Evolutionary conservation across 2,797 vertebrate species (phyloP), one percentile per base, ranked within the genome.

Genomic region (Cygnus olor): DNA sequence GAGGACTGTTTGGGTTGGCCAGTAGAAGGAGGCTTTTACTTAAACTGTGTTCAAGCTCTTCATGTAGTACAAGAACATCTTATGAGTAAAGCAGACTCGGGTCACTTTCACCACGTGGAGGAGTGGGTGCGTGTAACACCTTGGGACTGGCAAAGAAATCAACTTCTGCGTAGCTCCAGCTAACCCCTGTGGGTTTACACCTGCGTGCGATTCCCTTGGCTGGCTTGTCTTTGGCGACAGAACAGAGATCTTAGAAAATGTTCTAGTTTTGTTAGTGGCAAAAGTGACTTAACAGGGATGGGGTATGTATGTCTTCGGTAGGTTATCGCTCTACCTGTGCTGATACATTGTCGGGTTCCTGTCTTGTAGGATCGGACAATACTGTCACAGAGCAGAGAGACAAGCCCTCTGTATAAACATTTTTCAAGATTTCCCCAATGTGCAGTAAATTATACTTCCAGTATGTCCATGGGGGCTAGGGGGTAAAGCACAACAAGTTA

Each of bases 361-460:
- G 45, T 45, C 49, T 40, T 45, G 30, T 28, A 19, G 58, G 45
- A n/a, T 66, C 7, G 73, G 83, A 51, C 61, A 56, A 1, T 11
- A n/a, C 25, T 64, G 3, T 68, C 3, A 6, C 17, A 28, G 49
- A 81, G 69, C 80, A 66, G 42, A 89, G 42, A 53, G 56, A 42
- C 51, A 51, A 78, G 28, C 16, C 44, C n/a, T 9, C 57, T 61
- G 61, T 58, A 57, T 36, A 47, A 95, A 45, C n/a, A 5, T 36
- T 53, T n/a, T 57, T 28, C 76, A 89, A 56, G 24, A 51, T 38
- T 61, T 88, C 7, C n/a, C 63, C n/a, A 22, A 0, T 10, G 42
- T 79, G 77, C 85, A 92, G 90, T 72, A 85, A 73, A 19, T 66
- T 58, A 92, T 94, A 28, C 63, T 81, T 64, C 53, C 70, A 71